Conservation (phyloP, 2,113 vertebrate genomes). For the Uria aalge region DNA sequence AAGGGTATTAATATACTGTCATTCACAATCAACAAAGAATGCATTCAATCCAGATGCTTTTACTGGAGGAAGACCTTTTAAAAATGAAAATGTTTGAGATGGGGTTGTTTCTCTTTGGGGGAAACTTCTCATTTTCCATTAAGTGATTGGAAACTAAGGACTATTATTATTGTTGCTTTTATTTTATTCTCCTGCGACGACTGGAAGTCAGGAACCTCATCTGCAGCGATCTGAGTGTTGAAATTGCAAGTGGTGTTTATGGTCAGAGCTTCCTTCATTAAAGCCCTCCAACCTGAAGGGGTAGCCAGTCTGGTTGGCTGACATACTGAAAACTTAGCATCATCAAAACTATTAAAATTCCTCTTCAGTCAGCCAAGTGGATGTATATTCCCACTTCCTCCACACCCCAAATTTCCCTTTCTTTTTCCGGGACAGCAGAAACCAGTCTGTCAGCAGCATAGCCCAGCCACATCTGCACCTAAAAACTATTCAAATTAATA, state of each 20-base stretch:
- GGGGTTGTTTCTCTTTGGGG: background rate
- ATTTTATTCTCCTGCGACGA: background rate
- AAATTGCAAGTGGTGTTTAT: constrained; percentile 18
- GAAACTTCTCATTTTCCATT: background rate
- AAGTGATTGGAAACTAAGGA: background rate
- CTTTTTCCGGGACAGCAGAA: background rate
- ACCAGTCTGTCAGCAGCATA: background rate
- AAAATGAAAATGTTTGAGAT: background rate
- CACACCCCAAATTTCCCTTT: background rate
- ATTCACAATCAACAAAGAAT: background rate
- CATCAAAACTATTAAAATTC: background rate
- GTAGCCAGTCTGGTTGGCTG: background rate
- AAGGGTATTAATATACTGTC: background rate
- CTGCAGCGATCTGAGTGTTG: background rate
- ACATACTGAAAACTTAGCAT: background rate
- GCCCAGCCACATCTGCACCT: background rate
- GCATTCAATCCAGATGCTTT: background rate
- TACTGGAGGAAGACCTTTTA: background rate
- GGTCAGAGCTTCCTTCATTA: background rate
- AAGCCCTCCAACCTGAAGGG: background rate
- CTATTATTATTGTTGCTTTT: background rate
- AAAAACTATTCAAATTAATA: background rate
- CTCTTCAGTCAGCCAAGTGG: background rate
- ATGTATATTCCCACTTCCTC: background rate
- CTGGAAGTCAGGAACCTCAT: background rate